A percentile compares a stretch with the other conserved stretches of the same genome.
These are phyloP conservation scores for Xiphorhynchus elegans DNA, from an alignment of 2,113 vertebrate genomes.

Conservation along the genomic window DNA sequence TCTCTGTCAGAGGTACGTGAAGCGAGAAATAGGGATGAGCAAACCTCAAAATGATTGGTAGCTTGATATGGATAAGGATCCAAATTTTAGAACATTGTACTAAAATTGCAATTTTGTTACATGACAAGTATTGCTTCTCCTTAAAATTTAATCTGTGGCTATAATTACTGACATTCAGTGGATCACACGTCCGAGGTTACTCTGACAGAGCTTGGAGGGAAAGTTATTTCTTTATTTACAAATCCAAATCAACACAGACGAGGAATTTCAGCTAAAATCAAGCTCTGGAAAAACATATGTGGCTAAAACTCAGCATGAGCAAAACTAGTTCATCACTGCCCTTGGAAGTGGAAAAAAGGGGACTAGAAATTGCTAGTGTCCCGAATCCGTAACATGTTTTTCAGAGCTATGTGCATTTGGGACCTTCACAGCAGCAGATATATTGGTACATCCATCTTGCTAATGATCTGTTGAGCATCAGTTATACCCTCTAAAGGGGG, in stretches of 20 bases:
- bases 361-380: not conserved
- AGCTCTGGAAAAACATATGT: not conserved
- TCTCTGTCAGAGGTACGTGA: slow-evolving; percentile 16
- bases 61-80: slow-evolving; percentile 6
- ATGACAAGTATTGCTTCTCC: not conserved
- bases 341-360: not conserved
- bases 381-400: not conserved
- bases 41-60: slow-evolving; percentile 33
- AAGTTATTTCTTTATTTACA: slow-evolving; percentile 14
- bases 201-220: not conserved
- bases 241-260: not conserved
- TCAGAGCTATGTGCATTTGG: slow-evolving; percentile 34
- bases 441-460: slow-evolving; percentile 48
- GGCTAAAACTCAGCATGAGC: not conserved
- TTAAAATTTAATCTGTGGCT: not conserved
- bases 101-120: not conserved
- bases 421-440: slow-evolving; percentile 61
- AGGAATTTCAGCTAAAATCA: slow-evolving; percentile 6
- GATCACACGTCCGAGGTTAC: not conserved
- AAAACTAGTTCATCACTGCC: slow-evolving; percentile 1
- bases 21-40: slow-evolving; percentile 25
- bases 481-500: slow-evolving; percentile 27
- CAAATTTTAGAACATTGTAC: not conserved
- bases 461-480: slow-evolving; percentile 64
- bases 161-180: not conserved